Percentiles rank a stretch among this genome's conserved stretches.
phyloP scores from a whole-genome alignment of 2,113 vertebrate genomes.

The Misgurnus mizolepis region DNA sequence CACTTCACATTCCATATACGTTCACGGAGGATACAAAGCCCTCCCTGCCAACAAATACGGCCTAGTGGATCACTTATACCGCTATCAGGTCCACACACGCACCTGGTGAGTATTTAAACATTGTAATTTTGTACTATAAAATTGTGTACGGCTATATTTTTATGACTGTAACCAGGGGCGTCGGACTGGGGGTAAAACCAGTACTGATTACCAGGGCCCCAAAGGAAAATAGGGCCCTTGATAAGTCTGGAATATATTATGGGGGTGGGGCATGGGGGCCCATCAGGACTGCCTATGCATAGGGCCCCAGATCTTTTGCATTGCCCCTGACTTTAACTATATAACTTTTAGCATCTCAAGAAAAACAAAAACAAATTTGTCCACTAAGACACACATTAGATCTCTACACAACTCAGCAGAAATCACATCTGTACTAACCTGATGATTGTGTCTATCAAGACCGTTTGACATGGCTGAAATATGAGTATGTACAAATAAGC shows the following conservation, averaged over 20 bases:
- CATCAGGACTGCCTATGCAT: too few species aligned
- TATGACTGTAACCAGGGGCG: background rate
- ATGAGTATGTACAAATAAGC: slow-evolving; percentile 3
- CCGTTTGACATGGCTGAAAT: background rate
- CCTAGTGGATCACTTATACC: slow-evolving; percentile 88
- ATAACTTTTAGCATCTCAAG: background rate
- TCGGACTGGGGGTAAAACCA: too few species aligned
- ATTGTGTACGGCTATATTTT: background rate
- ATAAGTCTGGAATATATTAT: too few species aligned
- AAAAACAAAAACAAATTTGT: too few species aligned
- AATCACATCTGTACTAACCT: background rate
- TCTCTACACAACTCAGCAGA: background rate
- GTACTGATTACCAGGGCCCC: too few species aligned
- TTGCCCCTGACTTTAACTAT: too few species aligned
- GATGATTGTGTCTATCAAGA: background rate
- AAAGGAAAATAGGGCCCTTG: too few species aligned
- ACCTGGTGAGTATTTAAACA: slow-evolving; percentile 79
- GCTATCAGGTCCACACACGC: slow-evolving; percentile 76
- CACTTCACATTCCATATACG: slow-evolving; percentile 76
- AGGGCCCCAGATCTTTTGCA: too few species aligned
- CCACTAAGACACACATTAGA: background rate
- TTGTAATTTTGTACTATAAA: background rate
- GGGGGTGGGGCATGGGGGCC: too few species aligned
- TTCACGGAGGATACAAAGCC: slow-evolving; percentile 89
- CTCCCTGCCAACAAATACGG: slow-evolving; percentile 88